Conservation (phyloP, 1,140 invertebrate species). For the Penaeus vannamei region DNA sequence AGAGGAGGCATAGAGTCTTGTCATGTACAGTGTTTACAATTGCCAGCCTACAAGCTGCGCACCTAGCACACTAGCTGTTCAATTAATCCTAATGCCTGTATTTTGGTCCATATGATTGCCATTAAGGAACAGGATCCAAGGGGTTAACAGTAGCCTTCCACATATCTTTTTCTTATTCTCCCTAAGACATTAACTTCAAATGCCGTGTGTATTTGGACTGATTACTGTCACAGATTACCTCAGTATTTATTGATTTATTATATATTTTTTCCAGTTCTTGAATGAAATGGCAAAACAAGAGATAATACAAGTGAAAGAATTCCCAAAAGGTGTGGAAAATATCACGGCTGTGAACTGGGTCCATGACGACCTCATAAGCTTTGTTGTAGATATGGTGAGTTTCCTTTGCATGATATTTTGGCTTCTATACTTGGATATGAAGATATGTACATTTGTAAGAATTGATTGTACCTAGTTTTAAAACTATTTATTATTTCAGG, state of each 20-base stretch:
- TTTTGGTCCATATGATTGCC: too few species aligned
- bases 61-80: too few species aligned
- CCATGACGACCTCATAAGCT: slow-evolving; percentile 74
- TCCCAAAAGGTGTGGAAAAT: slow-evolving; percentile 82
- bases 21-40: too few species aligned
- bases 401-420: not conserved
- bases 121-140: too few species aligned
- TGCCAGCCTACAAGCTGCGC: too few species aligned
- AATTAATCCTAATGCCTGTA: too few species aligned
- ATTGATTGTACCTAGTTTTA: not conserved
- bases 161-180: too few species aligned
- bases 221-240: too few species aligned
- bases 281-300: slow-evolving; percentile 76
- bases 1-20: too few species aligned
- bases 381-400: slow-evolving; percentile 65
- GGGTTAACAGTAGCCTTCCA: too few species aligned
- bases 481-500: slow-evolving; percentile 46
- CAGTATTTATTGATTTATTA: not conserved
- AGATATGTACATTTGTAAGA: not conserved
- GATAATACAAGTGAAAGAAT: slow-evolving; percentile 79
- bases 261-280: slow-evolving; percentile 76
- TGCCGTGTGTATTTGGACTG: too few species aligned
- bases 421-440: not conserved
- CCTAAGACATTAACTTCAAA: too few species aligned
- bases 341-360: slow-evolving; percentile 76